Conservation (phyloP, 2,113 vertebrate species). For the Hemicordylus capensis region DNA sequence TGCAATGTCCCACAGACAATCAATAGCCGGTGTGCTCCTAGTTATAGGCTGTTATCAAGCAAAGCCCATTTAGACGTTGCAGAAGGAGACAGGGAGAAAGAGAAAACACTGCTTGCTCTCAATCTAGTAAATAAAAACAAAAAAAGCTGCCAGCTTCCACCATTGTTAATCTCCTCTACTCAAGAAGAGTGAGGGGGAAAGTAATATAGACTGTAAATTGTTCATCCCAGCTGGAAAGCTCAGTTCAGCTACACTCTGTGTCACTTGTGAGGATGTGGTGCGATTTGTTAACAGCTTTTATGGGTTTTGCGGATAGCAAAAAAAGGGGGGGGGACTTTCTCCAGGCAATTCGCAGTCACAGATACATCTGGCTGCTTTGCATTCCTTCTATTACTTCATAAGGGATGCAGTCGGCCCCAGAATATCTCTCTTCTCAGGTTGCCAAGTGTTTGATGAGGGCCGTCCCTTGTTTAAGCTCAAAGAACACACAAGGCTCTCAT, state of each 20-base stretch:
- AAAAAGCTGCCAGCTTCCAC: conserved; percentile 12
- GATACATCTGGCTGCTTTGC: conserved; percentile 36
- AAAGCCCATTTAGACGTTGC: conserved; percentile 38
- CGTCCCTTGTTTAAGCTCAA: background rate
- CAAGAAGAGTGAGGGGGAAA: conserved; percentile 34
- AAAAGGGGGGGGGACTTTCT: background rate
- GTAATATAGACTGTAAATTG: conserved; percentile 53
- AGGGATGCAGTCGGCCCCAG: background rate
- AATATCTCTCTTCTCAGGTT: conserved; percentile 21
- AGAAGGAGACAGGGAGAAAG: background rate
- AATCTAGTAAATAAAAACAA: conserved; percentile 45
- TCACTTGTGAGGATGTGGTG: background rate
- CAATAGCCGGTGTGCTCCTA: conserved; percentile 34
- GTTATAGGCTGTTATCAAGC: conserved; percentile 34
- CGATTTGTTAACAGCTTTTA: conserved; percentile 47
- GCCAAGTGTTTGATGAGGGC: conserved; percentile 1
- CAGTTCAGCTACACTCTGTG: conserved; percentile 27
- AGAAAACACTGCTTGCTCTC: conserved; percentile 17
- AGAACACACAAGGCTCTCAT: background rate
- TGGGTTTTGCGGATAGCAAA: conserved; percentile 13
- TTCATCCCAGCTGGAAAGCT: conserved; percentile 24
- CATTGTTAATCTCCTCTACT: conserved; percentile 45
- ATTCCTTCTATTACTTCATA: conserved; percentile 1
- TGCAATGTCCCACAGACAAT: conserved; percentile 34
- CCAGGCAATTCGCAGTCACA: conserved; percentile 44